These are phyloP conservation scores for Candoia aspera DNA, from an alignment of 2,113 vertebrate genomes.

Conservation along the genomic window DNA sequence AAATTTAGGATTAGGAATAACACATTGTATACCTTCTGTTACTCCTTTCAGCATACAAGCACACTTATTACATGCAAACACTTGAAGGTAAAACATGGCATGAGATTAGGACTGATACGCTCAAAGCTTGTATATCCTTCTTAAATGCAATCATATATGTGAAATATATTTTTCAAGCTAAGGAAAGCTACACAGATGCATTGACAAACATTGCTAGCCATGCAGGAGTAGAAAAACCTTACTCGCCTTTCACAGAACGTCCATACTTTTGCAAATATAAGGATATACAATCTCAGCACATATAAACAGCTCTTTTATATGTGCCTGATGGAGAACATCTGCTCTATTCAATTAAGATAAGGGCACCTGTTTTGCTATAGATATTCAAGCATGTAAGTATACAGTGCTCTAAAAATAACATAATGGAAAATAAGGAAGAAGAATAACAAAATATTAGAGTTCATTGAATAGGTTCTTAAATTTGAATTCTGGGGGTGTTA, in stretches of 20 bases:
- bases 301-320: neutral
- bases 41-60: constrained; percentile 19
- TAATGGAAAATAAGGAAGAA: neutral
- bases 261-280: rapidly evolving
- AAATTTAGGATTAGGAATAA: neutral
- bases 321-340: rapidly evolving
- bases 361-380: neutral
- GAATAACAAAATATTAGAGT: neutral
- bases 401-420: rapidly evolving
- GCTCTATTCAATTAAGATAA: neutral
- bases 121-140: neutral
- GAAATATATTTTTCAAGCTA: neutral
- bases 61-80: constrained; percentile 2
- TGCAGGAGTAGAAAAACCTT: neutral
- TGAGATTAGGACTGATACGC: neutral
- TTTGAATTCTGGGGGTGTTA: neutral
- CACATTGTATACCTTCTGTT: neutral
- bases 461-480: neutral
- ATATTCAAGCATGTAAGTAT: neutral
- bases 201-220: neutral
- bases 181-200: rapidly evolving
- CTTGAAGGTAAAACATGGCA: neutral
- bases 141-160: neutral
- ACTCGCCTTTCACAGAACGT: constrained; percentile 8
- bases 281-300: neutral